Evolutionary conservation across 2,797 vertebrate species (phyloP).

Genomic region (Acanthopagrus latus): DNA sequence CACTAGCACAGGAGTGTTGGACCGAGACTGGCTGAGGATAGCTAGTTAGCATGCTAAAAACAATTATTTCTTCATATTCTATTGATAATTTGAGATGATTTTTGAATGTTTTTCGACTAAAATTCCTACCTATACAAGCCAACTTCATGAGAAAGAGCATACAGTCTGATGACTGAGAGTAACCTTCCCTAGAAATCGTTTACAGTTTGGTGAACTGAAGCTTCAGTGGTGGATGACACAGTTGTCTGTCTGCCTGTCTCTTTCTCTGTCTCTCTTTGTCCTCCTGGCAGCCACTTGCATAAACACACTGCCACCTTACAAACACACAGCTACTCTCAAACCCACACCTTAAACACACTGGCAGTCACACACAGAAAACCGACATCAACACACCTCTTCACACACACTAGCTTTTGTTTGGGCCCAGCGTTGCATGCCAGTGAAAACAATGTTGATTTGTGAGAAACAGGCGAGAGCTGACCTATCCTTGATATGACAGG

Average conservation of each 20-base stretch:
- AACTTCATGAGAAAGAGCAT: neutral
- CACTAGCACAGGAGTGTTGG: too few relatives aligned
- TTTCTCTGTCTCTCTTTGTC: neutral
- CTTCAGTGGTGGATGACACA: neutral
- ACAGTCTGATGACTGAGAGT: neutral
- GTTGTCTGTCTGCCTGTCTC: neutral
- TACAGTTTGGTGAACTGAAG: neutral
- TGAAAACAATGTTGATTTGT: constrained; percentile 76
- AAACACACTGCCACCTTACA: constrained; percentile 10
- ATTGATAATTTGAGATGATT: too few relatives aligned
- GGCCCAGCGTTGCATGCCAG: constrained; percentile 68
- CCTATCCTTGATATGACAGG: constrained; percentile 74
- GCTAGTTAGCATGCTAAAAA: too few relatives aligned
- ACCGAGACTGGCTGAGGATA: too few relatives aligned
- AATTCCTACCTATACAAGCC: too few relatives aligned
- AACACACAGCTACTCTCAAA: neutral
- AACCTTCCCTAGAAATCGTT: neutral
- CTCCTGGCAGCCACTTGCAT: neutral
- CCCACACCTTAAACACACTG: constrained; percentile 35
- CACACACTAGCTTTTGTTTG: constrained; percentile 68
- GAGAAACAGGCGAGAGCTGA: constrained; percentile 56
- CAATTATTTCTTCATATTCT: too few relatives aligned
- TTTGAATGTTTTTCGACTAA: too few relatives aligned
- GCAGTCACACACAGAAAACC: constrained; percentile 30
- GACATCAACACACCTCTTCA: constrained; percentile 18